phyloP scores from a whole-genome alignment of 2,797 vertebrate species.

The Rhabdophis nuchalis region DNA sequence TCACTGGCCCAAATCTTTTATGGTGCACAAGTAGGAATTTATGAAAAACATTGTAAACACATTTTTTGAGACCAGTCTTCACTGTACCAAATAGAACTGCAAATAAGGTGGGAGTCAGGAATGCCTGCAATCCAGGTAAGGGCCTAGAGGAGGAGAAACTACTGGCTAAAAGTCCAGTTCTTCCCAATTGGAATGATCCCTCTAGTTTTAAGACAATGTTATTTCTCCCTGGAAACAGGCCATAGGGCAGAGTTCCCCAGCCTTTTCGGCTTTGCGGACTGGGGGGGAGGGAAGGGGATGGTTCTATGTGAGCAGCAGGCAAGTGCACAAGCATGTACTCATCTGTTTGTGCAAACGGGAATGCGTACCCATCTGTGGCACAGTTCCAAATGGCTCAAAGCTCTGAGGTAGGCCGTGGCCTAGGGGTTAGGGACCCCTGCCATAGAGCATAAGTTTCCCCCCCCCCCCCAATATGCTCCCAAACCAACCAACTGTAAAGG shows the following conservation, averaged over 20 bases:
- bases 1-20: neutral
- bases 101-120: neutral
- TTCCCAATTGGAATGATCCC: neutral
- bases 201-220: neutral
- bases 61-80: neutral
- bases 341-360: neutral
- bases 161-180: neutral
- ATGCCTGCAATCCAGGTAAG: neutral
- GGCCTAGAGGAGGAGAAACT: neutral
- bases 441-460: neutral
- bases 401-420: rapidly evolving
- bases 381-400: neutral
- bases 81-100: neutral
- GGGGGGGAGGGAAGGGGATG: neutral
- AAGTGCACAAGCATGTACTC: neutral
- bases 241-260: neutral
- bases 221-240: neutral
- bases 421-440: neutral
- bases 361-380: rapidly evolving
- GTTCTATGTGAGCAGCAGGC: neutral
- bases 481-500: neutral
- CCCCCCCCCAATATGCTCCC: neutral
- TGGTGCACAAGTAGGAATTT: neutral
- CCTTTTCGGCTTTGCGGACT: neutral
- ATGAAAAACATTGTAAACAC: neutral